Conservation (phyloP, 64 coral and sea anemone species). For the Pachyseris speciosa region DNA sequence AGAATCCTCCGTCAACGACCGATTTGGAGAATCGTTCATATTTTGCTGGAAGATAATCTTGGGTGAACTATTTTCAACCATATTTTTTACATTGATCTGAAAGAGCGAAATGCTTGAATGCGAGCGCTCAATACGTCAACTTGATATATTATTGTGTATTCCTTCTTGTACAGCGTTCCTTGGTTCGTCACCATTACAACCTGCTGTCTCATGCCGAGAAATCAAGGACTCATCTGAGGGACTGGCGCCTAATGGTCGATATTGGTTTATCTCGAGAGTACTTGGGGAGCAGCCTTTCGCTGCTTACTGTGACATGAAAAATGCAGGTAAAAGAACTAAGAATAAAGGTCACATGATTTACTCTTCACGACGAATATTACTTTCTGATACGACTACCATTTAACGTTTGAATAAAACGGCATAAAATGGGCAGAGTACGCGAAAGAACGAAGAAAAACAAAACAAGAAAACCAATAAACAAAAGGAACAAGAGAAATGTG, state of each 20-base stretch:
- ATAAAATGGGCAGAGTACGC: too few species aligned
- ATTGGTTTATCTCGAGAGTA: slow-evolving; percentile 13
- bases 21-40: too few species aligned
- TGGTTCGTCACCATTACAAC: neutral
- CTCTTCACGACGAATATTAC: too few species aligned
- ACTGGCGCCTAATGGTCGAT: slow-evolving; percentile 32
- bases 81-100: too few species aligned
- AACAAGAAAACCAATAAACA: too few species aligned
- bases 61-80: too few species aligned
- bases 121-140: neutral
- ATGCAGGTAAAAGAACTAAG: neutral
- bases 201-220: slow-evolving; percentile 33
- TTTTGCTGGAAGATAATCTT: too few species aligned
- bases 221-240: slow-evolving; percentile 26
- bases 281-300: neutral
- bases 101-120: neutral
- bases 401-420: neutral
- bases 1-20: too few species aligned
- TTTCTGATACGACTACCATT: too few species aligned
- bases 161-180: neutral
- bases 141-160: neutral
- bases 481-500: too few species aligned
- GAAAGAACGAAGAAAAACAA: too few species aligned
- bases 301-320: slow-evolving; percentile 54
- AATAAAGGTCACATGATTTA: too few species aligned